These are phyloP conservation scores for Anorthoa munda DNA, from an alignment of 2,888 invertebrate species.

Conservation along the genomic window DNA sequence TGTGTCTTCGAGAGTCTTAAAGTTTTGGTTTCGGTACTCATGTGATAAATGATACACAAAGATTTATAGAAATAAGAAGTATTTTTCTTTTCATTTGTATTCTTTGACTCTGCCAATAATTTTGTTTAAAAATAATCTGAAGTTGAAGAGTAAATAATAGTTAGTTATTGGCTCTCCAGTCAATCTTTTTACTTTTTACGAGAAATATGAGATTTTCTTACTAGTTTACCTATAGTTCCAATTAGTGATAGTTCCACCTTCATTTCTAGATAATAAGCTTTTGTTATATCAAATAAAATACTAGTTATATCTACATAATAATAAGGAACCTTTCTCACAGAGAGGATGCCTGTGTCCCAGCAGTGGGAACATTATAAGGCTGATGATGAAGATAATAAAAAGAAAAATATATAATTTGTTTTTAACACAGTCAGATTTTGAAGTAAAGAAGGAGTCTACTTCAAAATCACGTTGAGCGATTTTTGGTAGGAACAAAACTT, in stretches of 20 bases:
- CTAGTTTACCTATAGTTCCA: neutral
- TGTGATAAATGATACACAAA: too few relatives aligned
- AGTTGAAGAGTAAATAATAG: neutral
- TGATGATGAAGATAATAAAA: too few relatives aligned
- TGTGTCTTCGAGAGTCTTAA: too few relatives aligned
- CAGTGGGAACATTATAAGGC: too few relatives aligned
- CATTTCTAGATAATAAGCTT: neutral
- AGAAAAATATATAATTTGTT: neutral
- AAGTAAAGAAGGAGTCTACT: too few relatives aligned
- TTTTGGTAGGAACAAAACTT: too few relatives aligned
- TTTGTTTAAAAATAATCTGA: neutral
- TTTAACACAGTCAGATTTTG: neutral
- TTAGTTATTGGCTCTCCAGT: constrained; percentile 1
- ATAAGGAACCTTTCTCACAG: too few relatives aligned
- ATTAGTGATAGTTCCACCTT: neutral
- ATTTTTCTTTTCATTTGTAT: neutral
- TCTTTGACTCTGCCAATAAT: neutral
- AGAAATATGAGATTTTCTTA: constrained; percentile 19
- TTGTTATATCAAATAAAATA: neutral
- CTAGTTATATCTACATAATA: too few relatives aligned
- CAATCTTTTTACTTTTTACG: neutral
- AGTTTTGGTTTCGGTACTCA: too few relatives aligned
- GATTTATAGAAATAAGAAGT: too few relatives aligned
- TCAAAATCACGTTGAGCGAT: too few relatives aligned
- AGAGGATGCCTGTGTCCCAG: too few relatives aligned